Evolutionary conservation across 2,113 vertebrate genomes (phyloP).

Genomic region (Lagopus muta): DNA sequence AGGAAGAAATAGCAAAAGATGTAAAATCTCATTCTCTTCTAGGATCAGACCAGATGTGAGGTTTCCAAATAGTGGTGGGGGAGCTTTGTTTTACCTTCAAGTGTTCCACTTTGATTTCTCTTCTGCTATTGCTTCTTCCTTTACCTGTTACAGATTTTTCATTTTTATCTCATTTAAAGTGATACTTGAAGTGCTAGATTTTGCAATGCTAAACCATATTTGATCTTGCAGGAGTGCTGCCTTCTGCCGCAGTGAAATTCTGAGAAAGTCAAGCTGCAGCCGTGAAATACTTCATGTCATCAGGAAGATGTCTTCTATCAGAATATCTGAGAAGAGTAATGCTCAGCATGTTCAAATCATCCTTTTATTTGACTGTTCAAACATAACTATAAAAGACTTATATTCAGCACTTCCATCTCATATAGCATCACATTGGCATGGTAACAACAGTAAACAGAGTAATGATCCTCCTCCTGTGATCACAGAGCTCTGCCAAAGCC

Average conservation of each 20-base stretch:
- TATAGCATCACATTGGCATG: accelerated
- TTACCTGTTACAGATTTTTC: not conserved
- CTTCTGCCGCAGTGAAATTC: not conserved
- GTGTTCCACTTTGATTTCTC: not conserved
- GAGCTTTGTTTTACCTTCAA: not conserved
- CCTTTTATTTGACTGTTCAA: not conserved
- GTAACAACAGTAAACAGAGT: not conserved
- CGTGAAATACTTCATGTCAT: not conserved
- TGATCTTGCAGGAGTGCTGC: not conserved
- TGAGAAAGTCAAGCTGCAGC: not conserved
- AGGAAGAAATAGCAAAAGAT: not conserved
- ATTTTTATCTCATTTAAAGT: not conserved
- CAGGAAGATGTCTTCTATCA: not conserved
- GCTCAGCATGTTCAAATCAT: not conserved
- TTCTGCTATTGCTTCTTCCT: not conserved
- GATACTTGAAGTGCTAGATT: not conserved
- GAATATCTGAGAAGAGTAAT: not conserved
- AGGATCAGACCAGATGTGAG: not conserved
- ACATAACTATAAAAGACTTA: not conserved
- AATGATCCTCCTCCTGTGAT: not conserved
- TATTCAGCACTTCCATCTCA: not conserved
- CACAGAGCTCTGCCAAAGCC: not conserved
- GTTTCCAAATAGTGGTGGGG: not conserved
- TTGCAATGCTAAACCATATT: not conserved
- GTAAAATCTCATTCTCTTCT: not conserved